Conservation (phyloP, 2,797 vertebrate genomes). For the Tarsius wallacei region DNA sequence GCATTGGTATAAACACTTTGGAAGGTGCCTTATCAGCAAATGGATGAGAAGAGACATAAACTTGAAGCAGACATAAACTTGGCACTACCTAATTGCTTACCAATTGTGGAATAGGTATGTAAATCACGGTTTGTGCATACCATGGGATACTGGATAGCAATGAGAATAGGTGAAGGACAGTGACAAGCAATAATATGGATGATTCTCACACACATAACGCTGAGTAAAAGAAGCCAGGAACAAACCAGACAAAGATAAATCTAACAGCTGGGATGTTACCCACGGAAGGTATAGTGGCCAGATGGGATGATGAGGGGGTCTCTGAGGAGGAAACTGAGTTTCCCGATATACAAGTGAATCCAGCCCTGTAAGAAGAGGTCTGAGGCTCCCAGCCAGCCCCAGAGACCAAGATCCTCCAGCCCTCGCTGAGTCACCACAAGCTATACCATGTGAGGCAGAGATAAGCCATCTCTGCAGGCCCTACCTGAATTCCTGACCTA, state of each 20-base stretch:
- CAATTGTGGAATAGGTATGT: not conserved
- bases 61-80: not conserved
- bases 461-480: not conserved
- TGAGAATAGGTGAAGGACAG: not conserved
- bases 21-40: not conserved
- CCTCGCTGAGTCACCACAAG: not conserved
- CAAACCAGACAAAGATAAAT: not conserved
- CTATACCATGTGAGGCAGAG: not conserved
- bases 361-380: not conserved
- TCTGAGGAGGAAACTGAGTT: not conserved
- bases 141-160: not conserved
- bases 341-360: not conserved
- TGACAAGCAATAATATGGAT: not conserved
- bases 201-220: not conserved
- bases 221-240: not conserved
- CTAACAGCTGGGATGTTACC: not conserved
- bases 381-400: not conserved
- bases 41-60: no score
- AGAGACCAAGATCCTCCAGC: not conserved
- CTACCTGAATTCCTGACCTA: not conserved
- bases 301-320: rapidly evolving
- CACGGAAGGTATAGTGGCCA: not conserved
- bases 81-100: not conserved
- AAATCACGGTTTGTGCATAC: not conserved
- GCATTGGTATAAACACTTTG: not conserved